Conservation (phyloP, 2,113 vertebrate species). For the Alethe diademata region DNA sequence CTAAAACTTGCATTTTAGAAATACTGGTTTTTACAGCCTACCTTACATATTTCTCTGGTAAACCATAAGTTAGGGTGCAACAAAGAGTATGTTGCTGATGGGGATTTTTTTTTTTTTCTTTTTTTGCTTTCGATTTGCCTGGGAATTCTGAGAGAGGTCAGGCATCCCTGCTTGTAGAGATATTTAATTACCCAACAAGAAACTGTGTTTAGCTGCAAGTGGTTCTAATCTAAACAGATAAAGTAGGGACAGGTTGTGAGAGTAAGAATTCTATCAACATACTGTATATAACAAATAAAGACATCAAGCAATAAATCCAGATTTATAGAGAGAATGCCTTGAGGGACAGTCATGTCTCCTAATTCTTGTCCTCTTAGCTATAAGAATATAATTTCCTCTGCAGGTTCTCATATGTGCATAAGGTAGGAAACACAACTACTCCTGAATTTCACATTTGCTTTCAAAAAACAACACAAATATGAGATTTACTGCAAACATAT, state of each 20-base stretch:
- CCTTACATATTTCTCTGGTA: not conserved
- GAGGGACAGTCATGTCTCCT: not conserved
- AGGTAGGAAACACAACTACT: not conserved
- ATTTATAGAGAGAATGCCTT: not conserved
- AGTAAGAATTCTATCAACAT: not conserved
- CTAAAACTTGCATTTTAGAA: not conserved
- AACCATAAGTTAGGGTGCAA: not conserved
- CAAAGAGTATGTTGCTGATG: not conserved
- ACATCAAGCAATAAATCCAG: not conserved
- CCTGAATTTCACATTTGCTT: not conserved
- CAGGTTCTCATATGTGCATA: not conserved
- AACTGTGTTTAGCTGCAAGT: not conserved
- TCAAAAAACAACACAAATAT: not conserved
- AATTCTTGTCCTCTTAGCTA: not conserved
- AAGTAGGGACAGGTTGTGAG: not conserved
- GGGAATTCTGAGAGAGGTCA: not conserved
- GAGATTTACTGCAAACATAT: not conserved
- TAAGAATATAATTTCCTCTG: not conserved
- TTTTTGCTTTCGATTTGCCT: not conserved
- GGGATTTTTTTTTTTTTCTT: not conserved
- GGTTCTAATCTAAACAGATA: not conserved
- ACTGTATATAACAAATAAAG: not conserved
- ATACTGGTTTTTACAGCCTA: not conserved
- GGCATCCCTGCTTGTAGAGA: not conserved
- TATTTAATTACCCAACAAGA: not conserved